Percentiles rank a stretch among this genome's conserved stretches.
These are phyloP conservation scores for Brotula barbata DNA, from an alignment of 2,797 vertebrate genomes.

Conservation along the genomic window DNA sequence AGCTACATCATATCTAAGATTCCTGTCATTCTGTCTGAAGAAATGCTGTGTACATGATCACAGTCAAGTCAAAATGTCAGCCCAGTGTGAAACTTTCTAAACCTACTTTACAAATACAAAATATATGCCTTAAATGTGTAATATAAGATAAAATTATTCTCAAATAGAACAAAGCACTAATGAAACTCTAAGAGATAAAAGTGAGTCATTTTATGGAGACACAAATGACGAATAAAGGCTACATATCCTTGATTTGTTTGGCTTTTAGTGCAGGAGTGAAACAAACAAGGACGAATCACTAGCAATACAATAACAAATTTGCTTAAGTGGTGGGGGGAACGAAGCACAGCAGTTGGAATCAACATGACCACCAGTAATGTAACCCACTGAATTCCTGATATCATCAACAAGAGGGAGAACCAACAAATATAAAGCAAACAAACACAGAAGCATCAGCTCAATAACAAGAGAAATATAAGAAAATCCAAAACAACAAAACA, in stretches of 20 bases:
- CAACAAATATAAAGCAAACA: conserved; percentile 67
- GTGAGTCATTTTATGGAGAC: conserved; percentile 48
- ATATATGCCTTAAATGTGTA: conserved; percentile 62
- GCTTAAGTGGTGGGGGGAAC: conserved; percentile 45
- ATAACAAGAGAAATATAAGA: conserved; percentile 50
- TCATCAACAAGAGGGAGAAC: conserved; percentile 57
- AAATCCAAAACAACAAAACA: conserved; percentile 59
- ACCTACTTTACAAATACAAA: conserved; percentile 74
- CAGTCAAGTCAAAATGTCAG: conserved; percentile 67
- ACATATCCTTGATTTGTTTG: conserved; percentile 77
- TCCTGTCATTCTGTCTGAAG: conserved; percentile 37
- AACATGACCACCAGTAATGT: conserved; percentile 61
- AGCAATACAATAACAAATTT: conserved; percentile 62
- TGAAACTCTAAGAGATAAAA: conserved; percentile 48
- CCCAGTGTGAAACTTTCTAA: conserved; percentile 73
- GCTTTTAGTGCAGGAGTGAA: conserved; percentile 78
- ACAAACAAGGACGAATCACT: conserved; percentile 76
- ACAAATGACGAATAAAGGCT: conserved; percentile 65
- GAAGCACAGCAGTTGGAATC: conserved; percentile 60
- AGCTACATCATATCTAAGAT: conserved; percentile 47
- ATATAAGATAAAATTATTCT: conserved; percentile 50
- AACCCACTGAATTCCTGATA: conserved; percentile 62
- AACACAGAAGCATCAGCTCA: conserved; percentile 64
- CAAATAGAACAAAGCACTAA: conserved; percentile 60
- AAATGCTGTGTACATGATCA: conserved; percentile 46